Percentiles rank a stretch among this genome's conserved stretches.
phyloP scores from a whole-genome alignment of 1,140 invertebrate species.

The Globodera ellingtonae region DNA sequence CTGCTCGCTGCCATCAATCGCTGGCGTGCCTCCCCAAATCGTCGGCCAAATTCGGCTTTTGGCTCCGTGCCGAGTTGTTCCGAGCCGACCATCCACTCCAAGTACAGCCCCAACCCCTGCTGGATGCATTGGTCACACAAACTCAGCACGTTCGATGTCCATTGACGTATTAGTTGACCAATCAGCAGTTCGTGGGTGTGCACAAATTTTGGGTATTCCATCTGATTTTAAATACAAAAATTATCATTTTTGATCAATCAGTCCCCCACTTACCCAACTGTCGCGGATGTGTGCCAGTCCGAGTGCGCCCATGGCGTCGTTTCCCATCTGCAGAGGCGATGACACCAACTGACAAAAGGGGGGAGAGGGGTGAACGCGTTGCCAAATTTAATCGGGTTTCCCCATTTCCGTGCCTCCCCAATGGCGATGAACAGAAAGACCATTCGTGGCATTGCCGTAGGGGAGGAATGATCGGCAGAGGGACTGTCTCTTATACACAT shows the following conservation, averaged over 20 bases:
- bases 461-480: no score
- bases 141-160: conserved; percentile 30
- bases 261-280: conserved; percentile 20
- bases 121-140: conserved; percentile 38
- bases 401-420: no score
- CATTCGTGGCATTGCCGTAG: no score
- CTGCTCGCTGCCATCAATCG: conserved; percentile 1
- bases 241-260: neutral
- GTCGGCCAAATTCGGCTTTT: conserved; percentile 3
- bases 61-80: conserved; percentile 19
- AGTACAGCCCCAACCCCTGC: conserved; percentile 27
- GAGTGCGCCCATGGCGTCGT: conserved; percentile 28
- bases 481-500: no score
- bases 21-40: conserved; percentile 25
- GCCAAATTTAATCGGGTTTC: no score
- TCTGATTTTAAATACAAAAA: neutral
- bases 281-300: conserved; percentile 36
- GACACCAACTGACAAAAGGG: conserved; percentile 30
- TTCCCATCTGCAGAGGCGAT: conserved; percentile 20
- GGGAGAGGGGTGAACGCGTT: neutral
- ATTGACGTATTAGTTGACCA: conserved; percentile 34
- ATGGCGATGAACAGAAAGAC: no score
- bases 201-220: conserved; percentile 41
- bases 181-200: conserved; percentile 33
- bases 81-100: conserved; percentile 30